Base-by-base conservation (phyloP, 2,888 invertebrate species). In the Gastracanthus pulcherrimus region DNA sequence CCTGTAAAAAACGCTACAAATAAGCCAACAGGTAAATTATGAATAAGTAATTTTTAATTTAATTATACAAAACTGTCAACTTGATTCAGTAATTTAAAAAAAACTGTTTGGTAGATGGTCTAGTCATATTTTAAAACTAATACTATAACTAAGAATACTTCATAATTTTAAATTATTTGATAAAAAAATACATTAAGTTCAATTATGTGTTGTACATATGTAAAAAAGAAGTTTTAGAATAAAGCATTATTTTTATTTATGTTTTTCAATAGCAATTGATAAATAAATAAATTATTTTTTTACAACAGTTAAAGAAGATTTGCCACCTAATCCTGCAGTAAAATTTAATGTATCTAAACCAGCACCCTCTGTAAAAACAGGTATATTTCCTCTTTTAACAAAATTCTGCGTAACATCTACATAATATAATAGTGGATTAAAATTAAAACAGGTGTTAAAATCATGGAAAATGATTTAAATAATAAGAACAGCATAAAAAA, bases 371-470 rank as follows among this genome's bases (percentile, higher is more conserved):
- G n/a, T 13, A n/a, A 13, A 23, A 7, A 31, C 9, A 79, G 64
- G 72, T 79, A 72, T 1, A 29, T 34, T n/a, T n/a, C n/a, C n/a
- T n/a, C n/a, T n/a, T n/a, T n/a, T n/a, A n/a, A n/a, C n/a, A n/a
- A n/a, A n/a, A n/a, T n/a, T n/a, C n/a, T n/a, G n/a, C n/a, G n/a
- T n/a, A n/a, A n/a, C n/a, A n/a, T n/a, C n/a, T n/a, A n/a, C n/a
- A n/a, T n/a, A n/a, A n/a, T n/a, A n/a, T n/a, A n/a, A n/a, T n/a
- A n/a, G n/a, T n/a, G n/a, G n/a, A n/a, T n/a, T n/a, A n/a, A n/a
- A n/a, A 67, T 76, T 55, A 16, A 26, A 45, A 31, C 29, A 82
- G 82, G 36, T 71, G 26, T 38, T 3, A 31, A 55, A 66, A 71
- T 3, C 1, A 4, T 31, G 13, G 74, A 79, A 51, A 55, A n/a